phyloP scores from a whole-genome alignment of 2,888 invertebrate species.

The Andrena fulva region DNA sequence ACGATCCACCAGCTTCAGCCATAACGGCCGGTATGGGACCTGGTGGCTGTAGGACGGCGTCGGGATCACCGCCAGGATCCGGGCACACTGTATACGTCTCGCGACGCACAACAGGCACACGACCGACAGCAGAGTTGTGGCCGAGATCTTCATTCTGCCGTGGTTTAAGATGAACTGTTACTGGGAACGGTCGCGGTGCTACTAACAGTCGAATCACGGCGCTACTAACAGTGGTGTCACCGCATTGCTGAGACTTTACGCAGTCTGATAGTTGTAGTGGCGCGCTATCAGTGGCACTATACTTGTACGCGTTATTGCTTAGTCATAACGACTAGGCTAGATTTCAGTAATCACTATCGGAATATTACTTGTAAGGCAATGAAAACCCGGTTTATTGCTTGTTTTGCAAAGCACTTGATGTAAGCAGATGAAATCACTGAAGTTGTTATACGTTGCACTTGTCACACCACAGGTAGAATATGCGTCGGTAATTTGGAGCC shows the following conservation, averaged over 20 bases:
- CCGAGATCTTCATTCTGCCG: constrained; percentile 4
- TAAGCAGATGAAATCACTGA: too few species aligned
- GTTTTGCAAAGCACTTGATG: too few species aligned
- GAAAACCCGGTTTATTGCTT: too few species aligned
- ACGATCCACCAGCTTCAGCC: constrained; percentile 83
- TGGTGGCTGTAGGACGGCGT: constrained; percentile 86
- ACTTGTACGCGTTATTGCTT: too few species aligned
- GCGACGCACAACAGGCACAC: neutral
- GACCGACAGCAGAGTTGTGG: neutral
- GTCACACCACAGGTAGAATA: too few species aligned
- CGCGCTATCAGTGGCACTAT: neutral
- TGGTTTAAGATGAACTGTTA: neutral
- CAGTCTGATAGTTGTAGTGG: neutral
- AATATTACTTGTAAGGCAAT: too few species aligned
- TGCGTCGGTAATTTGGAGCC: too few species aligned
- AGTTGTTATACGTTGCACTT: too few species aligned
- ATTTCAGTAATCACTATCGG: too few species aligned
- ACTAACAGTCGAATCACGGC: neutral
- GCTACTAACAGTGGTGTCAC: neutral
- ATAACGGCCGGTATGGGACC: constrained; percentile 83
- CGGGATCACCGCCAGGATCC: constrained; percentile 84
- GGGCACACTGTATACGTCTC: constrained; percentile 67
- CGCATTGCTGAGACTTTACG: neutral
- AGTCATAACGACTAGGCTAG: too few species aligned
- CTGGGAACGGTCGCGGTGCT: neutral